A percentile compares a stretch with the other conserved stretches of the same genome.
These are phyloP conservation scores for Drosophila miranda DNA, from an alignment of 1,140 invertebrate species.

Conservation along the genomic window DNA sequence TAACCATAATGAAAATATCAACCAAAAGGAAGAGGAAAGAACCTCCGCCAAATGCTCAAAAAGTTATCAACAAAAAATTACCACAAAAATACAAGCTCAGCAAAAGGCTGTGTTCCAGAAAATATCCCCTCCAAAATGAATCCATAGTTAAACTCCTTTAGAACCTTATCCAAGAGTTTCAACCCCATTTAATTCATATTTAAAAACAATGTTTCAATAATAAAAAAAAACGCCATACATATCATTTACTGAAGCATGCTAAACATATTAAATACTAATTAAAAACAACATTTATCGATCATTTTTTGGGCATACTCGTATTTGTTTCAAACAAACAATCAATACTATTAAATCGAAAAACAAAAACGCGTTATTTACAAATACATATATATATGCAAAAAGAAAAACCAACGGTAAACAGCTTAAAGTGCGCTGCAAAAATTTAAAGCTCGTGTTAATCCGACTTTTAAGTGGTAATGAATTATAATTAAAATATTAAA, in stretches of 20 bases:
- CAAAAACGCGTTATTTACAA: slow-evolving; percentile 15
- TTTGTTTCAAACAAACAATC: slow-evolving; percentile 38
- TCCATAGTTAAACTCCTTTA: slow-evolving; percentile 15
- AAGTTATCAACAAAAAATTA: slow-evolving; percentile 10
- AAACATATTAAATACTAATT: slow-evolving; percentile 22
- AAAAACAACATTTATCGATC: slow-evolving; percentile 8
- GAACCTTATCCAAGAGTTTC: slow-evolving; percentile 4
- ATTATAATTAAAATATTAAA: slow-evolving; percentile 30
- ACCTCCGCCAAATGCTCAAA: slow-evolving; percentile 34
- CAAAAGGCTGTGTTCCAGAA: slow-evolving; percentile 41
- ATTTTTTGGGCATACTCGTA: slow-evolving; percentile 19
- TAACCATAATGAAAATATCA: too few relatives aligned
- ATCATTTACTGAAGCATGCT: slow-evolving; percentile 57
- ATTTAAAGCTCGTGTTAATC: slow-evolving; percentile 35
- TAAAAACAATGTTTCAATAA: slow-evolving; percentile 8
- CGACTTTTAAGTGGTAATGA: slow-evolving; percentile 27
- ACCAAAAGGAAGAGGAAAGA: too few relatives aligned
- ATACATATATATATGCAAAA: slow-evolving; percentile 2
- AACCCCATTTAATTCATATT: slow-evolving; percentile 10
- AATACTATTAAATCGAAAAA: slow-evolving; percentile 18
- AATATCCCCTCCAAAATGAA: slow-evolving; percentile 9
- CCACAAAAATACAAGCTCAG: slow-evolving; percentile 34
- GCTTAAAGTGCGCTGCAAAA: slow-evolving; percentile 28
- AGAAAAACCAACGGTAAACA: slow-evolving; percentile 20
- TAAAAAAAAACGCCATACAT: slow-evolving; percentile 44